These are phyloP conservation scores for Physeter macrocephalus DNA, from an alignment of 2,113 vertebrate genomes.

Conservation along the genomic window DNA sequence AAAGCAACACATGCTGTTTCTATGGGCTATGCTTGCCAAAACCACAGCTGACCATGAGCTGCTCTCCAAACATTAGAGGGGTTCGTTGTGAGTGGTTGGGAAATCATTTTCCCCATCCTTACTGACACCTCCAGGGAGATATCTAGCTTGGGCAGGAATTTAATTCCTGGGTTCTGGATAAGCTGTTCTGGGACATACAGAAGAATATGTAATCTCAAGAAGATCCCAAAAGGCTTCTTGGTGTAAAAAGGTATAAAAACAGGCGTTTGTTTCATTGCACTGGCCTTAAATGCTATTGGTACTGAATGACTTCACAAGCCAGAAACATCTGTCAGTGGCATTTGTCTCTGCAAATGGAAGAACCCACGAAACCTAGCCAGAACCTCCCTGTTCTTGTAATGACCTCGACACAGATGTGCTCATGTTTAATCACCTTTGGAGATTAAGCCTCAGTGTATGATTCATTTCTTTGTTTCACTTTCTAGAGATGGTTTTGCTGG, in stretches of 20 bases:
- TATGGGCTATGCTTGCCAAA: not conserved
- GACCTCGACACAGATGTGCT: not conserved
- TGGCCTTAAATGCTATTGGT: not conserved
- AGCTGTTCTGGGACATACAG: not conserved
- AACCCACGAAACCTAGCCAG: not conserved
- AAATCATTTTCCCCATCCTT: not conserved
- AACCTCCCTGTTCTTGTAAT: not conserved
- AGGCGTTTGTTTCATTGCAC: not conserved
- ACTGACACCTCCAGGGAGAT: not conserved
- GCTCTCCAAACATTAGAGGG: not conserved
- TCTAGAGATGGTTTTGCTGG: constrained; percentile 6
- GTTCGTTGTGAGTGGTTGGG: not conserved
- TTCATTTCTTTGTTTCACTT: not conserved
- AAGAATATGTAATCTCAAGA: not conserved
- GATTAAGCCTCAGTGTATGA: not conserved
- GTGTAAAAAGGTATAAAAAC: not conserved
- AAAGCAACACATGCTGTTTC: constrained; percentile 13
- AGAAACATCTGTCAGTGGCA: not conserved
- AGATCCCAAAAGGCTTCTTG: not conserved
- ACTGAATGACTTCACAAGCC: not conserved
- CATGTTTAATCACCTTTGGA: not conserved
- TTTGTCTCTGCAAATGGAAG: constrained; percentile 1
- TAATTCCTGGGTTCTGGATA: not conserved
- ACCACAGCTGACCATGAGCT: not conserved
- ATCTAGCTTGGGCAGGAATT: not conserved